Conservation (phyloP, 1,140 invertebrate genomes). For the Pogonomyrmex californicus region DNA sequence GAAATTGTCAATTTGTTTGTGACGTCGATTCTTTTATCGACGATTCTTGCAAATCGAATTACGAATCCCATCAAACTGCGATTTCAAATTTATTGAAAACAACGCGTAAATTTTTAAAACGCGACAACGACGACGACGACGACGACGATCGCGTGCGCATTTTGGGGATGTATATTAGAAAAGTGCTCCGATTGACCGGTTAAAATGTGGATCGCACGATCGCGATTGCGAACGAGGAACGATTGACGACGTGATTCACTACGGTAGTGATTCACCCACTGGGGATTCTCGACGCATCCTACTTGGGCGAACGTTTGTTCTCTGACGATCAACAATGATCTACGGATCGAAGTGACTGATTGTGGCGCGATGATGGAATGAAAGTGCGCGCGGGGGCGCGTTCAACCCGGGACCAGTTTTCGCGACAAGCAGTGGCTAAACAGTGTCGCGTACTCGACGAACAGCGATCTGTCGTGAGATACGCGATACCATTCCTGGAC, state of each 20-base stretch:
- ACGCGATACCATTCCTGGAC: neutral
- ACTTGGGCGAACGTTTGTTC: neutral
- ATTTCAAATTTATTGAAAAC: neutral
- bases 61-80: neutral
- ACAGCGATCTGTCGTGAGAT: slow-evolving; percentile 2
- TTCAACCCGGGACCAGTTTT: slow-evolving; percentile 9
- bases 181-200: slow-evolving; percentile 13
- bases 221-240: slow-evolving; percentile 2
- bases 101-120: neutral
- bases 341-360: slow-evolving; percentile 47
- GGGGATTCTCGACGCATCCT: no score
- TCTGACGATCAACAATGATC: slow-evolving; percentile 25
- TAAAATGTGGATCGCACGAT: slow-evolving; percentile 36
- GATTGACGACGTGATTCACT: slow-evolving; percentile 4
- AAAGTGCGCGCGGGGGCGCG: slow-evolving; percentile 14
- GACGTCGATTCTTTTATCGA: neutral
- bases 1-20: neutral
- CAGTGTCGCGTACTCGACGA: slow-evolving; percentile 13
- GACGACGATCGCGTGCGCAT: neutral
- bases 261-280: neutral
- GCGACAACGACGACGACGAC: neutral
- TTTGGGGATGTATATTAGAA: neutral
- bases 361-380: slow-evolving; percentile 27
- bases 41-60: slow-evolving; percentile 5
- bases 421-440: neutral